Conservation (phyloP, 2,888 invertebrate species). For the Octodonta nipae region DNA sequence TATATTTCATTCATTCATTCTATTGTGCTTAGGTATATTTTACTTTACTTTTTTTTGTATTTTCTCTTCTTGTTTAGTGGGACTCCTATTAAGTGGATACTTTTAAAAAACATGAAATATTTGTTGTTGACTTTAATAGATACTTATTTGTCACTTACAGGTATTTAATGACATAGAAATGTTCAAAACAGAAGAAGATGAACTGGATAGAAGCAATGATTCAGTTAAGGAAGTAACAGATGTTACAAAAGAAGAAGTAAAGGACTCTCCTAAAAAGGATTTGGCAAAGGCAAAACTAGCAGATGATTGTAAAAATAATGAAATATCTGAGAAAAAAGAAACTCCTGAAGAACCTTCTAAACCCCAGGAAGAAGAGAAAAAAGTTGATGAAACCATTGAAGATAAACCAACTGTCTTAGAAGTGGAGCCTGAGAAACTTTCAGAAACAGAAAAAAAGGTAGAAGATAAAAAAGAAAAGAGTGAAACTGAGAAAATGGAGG, state of each 20-base stretch:
- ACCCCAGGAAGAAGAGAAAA: background rate
- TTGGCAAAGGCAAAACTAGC: background rate
- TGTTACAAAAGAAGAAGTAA: too few relatives aligned
- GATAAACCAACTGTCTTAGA: background rate
- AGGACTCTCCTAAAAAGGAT: too few relatives aligned
- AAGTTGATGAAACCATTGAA: background rate
- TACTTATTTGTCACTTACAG: background rate
- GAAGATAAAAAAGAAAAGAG: background rate
- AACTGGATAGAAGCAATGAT: too few relatives aligned
- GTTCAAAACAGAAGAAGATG: slow-evolving; percentile 3
- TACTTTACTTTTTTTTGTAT: too few relatives aligned
- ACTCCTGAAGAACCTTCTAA: background rate
- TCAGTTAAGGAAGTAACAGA: too few relatives aligned
- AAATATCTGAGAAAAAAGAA: slow-evolving; percentile 1
- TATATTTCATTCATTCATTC: background rate
- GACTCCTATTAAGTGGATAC: too few relatives aligned
- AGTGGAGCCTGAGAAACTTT: background rate
- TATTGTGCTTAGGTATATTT: too few relatives aligned
- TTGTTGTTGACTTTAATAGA: background rate
- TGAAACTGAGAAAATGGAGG: too few relatives aligned
- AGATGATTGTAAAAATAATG: background rate
- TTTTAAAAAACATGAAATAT: too few relatives aligned
- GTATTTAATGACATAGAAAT: background rate
- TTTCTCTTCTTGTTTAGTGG: too few relatives aligned
- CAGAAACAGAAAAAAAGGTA: background rate